Evolutionary conservation across 2,888 invertebrate genomes (phyloP), one percentile per base, ranked within the genome.

Genomic region (Tromatobia lineatoria): DNA sequence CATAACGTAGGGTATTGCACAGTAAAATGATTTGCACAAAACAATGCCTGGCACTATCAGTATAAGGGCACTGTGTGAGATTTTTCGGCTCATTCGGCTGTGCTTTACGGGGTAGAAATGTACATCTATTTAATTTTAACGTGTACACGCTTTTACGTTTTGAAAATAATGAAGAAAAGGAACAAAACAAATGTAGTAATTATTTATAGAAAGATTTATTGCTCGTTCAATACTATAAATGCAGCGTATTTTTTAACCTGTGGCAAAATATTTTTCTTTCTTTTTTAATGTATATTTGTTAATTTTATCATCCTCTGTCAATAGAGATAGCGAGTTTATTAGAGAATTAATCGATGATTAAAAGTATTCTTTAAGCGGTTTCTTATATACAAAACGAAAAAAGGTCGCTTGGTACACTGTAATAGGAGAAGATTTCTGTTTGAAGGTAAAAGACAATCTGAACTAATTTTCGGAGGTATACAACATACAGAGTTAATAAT

Each of bases 71-170:
- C 74, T 81, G 77, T 83, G 69, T 85, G 83, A 85, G 77, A 82
- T 82, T 83, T 83, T 87, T 85, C 70, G 82, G 87, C 87, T 85
- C 87, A 87, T 87, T 87, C 83, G 87, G 87, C 87, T 87, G 87
- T 87, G 87, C 87, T 87, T 85, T 82, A 80, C 85, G 75, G 84
- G 67, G 66, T 83, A 82, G 77, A 54, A 83, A 80, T 78, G 66
- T 80, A 29, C 76, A 74, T 75, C 75, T 78, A 83, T 82, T 78
- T 83, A 59, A 76, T 85, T 85, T 85, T 71, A 71, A 75, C 73
- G 61, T 82, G 57, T 71, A 80, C 64, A 66, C 66, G 61, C 18
- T 66, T 54, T 66, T 81, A 52, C 59, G 69, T 87, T 85, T 81
- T 69, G 23, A 69, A 23, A 15, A 20, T 11, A 76, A 50, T 64